Evolutionary conservation across 2,113 vertebrate genomes (phyloP), one percentile per base, ranked within the genome.

Genomic region (Rhinopithecus roxellana): DNA sequence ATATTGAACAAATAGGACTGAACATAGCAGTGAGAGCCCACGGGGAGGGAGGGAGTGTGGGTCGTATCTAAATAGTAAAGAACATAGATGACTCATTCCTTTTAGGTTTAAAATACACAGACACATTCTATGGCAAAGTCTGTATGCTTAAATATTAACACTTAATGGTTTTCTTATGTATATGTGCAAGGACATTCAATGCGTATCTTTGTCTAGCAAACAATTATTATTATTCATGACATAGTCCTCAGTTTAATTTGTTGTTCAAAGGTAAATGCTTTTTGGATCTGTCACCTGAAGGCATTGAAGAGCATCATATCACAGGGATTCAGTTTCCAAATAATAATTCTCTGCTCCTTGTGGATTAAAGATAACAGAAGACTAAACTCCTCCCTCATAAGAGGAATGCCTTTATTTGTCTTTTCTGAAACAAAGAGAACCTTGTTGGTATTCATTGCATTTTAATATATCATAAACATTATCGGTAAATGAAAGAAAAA

Each of bases 401-500:
- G 20, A 10, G 25, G 4, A 64, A 64, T 64, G 27, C 27, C 61
- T 64, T 64, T 32, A 64, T 64, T 64, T 32, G 61, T 64, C 61
- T 64, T 64, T 64, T 32, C 50, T 50, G 45, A 81, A 89, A 86
- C 32, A 79, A 75, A 86, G 30, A 69, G n/a, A 89, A 69, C 1
- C 50, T 90, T n/a, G 55, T 7, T 40, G 59, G 48, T 50, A 80
- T 32, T 96, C 52, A 57, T 2, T 22, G 18, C 59, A 40, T 96
- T 90, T 92, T 95, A 32, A 83, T 90, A 94, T 84, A 22, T 94
- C 32, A 61, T n/a, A 78, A 88, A 38, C 12, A 43, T 94, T 89
- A 67, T 79, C 72, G 89, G 27, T 70, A 48, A 20, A 40, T 43
- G 35, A 89, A 78, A 50, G 12, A 40, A 69, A 38, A 77, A 64